Conservation (phyloP, 1,140 invertebrate genomes). For the Caenorhabditis inopinata region DNA sequence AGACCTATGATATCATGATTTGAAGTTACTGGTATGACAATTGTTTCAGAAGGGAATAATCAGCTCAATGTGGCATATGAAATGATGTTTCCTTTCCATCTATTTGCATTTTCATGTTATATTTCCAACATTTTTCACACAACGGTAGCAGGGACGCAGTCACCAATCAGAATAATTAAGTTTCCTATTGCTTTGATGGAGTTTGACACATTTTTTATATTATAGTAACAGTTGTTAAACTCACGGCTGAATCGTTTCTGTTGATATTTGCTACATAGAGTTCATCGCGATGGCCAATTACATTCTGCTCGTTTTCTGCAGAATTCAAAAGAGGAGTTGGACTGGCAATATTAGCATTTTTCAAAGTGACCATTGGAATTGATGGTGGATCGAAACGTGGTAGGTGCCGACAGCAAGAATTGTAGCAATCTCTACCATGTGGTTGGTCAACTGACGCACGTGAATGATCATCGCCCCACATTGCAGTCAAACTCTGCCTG, state of each 20-base stretch:
- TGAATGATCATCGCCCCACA: constrained; percentile 33
- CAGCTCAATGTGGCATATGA: too few relatives aligned
- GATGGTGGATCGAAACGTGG: constrained; percentile 4
- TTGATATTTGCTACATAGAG: not conserved
- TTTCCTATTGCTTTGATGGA: too few relatives aligned
- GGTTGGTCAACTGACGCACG: not conserved
- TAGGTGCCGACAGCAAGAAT: not conserved
- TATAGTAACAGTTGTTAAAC: too few relatives aligned
- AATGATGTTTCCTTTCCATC: too few relatives aligned
- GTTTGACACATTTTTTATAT: too few relatives aligned
- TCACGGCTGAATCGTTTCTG: not conserved
- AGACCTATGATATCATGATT: not conserved
- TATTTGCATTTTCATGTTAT: too few relatives aligned
- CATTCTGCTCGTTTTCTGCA: not conserved
- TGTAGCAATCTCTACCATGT: not conserved
- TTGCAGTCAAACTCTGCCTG: constrained; percentile 29
- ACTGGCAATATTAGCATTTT: not conserved
- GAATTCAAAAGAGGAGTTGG: not conserved
- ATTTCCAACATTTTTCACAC: too few relatives aligned
- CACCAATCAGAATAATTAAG: too few relatives aligned
- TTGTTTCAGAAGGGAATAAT: too few relatives aligned
- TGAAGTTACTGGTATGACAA: too few relatives aligned
- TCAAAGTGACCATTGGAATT: constrained; percentile 5
- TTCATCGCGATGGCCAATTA: not conserved
- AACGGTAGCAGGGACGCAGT: too few relatives aligned